phyloP scores from a whole-genome alignment of 2,888 invertebrate genomes.

The Xanthorhoe designata region DNA sequence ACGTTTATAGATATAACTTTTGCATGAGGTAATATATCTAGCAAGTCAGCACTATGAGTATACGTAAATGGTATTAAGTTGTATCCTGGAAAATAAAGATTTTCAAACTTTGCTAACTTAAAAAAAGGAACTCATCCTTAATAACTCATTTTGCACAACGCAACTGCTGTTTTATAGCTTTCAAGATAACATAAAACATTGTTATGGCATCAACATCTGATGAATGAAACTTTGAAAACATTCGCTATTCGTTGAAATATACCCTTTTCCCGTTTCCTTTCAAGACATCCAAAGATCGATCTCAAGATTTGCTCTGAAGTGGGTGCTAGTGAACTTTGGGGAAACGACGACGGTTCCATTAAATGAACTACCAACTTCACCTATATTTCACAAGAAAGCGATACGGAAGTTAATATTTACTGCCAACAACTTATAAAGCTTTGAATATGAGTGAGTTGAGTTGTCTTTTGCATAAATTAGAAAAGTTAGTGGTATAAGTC shows the following conservation, averaged over 20 bases:
- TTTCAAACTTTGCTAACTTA: neutral
- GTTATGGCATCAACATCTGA: conserved; percentile 9
- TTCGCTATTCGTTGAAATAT: conserved; percentile 38
- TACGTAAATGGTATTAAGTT: too few relatives aligned
- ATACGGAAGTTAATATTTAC: conserved; percentile 69
- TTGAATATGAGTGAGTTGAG: conserved; percentile 37
- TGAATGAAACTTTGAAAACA: conserved; percentile 18
- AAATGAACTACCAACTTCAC: conserved; percentile 70
- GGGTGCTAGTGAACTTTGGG: conserved; percentile 55
- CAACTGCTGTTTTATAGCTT: conserved; percentile 2
- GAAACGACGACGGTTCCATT: conserved; percentile 64
- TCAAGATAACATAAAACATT: neutral
- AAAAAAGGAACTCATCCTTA: neutral
- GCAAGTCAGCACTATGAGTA: too few relatives aligned
- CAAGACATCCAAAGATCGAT: conserved; percentile 53
- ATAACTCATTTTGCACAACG: neutral
- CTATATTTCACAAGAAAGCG: conserved; percentile 69
- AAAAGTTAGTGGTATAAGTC: conserved; percentile 37
- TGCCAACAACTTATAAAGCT: conserved; percentile 45
- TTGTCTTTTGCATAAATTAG: conserved; percentile 46
- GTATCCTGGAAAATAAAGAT: neutral
- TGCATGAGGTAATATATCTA: too few relatives aligned
- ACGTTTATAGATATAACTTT: too few relatives aligned
- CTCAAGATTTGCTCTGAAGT: conserved; percentile 60
- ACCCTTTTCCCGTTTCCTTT: conserved; percentile 24